These are phyloP conservation scores for Molothrus aeneus DNA, from an alignment of 2,797 vertebrate species.

Conservation along the genomic window DNA sequence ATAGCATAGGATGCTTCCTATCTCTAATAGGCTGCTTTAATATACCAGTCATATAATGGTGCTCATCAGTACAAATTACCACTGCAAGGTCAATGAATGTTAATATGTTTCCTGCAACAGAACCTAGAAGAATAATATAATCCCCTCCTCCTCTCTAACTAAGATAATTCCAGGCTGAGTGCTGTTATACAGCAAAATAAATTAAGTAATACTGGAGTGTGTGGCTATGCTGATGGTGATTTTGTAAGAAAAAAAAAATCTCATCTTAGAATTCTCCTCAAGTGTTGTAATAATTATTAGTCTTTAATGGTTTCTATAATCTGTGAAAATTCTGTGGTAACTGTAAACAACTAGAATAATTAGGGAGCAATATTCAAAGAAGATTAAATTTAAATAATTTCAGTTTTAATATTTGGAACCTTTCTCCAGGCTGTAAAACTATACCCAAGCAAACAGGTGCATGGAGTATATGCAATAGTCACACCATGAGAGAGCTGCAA, in stretches of 20 bases:
- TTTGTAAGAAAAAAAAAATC: not conserved
- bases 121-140: conserved; percentile 45
- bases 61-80: conserved; percentile 53
- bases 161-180: conserved; percentile 35
- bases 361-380: not conserved
- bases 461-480: not conserved
- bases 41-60: conserved; percentile 38
- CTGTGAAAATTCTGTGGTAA: not conserved
- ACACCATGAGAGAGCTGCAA: not conserved
- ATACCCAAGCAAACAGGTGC: not conserved
- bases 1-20: conserved; percentile 1
- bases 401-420: conserved; percentile 11
- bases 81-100: conserved; percentile 54
- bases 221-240: not conserved
- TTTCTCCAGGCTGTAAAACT: conserved; percentile 6
- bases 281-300: not conserved
- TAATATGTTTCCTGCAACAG: conserved; percentile 47
- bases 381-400: not conserved
- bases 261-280: not conserved
- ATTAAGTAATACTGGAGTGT: not conserved
- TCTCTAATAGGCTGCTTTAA: conserved; percentile 60
- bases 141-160: not conserved
- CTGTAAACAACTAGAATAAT: conserved; percentile 7
- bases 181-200: conserved; percentile 34
- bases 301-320: conserved; percentile 19